phyloP scores from a whole-genome alignment of 2,888 invertebrate genomes.

The Pterostichus madidus region DNA sequence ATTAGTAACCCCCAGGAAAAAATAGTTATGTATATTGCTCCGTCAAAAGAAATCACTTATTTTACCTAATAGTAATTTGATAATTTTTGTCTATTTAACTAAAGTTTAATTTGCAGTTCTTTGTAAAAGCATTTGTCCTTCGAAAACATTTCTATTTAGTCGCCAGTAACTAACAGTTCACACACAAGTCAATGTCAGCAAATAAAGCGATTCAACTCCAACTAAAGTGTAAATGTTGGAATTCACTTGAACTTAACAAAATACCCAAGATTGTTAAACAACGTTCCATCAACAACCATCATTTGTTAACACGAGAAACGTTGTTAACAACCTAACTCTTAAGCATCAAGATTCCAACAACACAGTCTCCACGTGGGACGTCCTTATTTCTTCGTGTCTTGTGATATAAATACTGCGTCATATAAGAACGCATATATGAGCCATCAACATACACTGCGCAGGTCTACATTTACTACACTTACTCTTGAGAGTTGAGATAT shows the following conservation, averaged over 20 bases:
- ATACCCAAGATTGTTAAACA: conserved; percentile 18
- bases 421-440: neutral
- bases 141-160: too few species aligned
- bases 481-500: conserved; percentile 42
- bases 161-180: too few species aligned
- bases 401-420: conserved; percentile 14
- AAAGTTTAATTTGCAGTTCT: too few species aligned
- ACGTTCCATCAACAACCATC: conserved; percentile 5
- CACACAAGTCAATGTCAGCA: neutral
- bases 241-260: conserved; percentile 3
- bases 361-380: conserved; percentile 33
- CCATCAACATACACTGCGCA: neutral
- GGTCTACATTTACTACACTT: conserved; percentile 43
- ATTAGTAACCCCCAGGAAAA: too few species aligned
- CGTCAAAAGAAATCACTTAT: too few species aligned
- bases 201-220: conserved; percentile 8
- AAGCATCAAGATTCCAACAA: neutral
- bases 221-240: neutral
- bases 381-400: conserved; percentile 7
- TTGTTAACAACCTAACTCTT: neutral
- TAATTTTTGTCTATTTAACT: too few species aligned
- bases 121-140: too few species aligned
- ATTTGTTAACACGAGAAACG: conserved; percentile 9
- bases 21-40: too few species aligned
- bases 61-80: too few species aligned